Evolutionary conservation across 2,113 vertebrate genomes (phyloP), one percentile per base, ranked within the genome.

Genomic region (Aplodontia rufa): DNA sequence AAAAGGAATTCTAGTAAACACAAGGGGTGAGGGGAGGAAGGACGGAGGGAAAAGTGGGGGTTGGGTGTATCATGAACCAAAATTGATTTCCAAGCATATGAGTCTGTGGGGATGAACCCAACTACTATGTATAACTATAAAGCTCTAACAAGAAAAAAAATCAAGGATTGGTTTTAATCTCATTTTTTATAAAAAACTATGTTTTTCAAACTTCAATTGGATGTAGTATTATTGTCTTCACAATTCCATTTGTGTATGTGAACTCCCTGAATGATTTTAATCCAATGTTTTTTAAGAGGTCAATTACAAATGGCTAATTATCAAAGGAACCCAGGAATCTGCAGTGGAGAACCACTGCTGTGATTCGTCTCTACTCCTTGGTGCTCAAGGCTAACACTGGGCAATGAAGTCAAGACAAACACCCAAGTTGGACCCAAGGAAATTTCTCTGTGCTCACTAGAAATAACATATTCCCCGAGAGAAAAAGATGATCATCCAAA

Each of bases 91-190:
- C n/a, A n/a, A n/a, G n/a, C n/a, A n/a, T n/a, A n/a, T n/a, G n/a
- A n/a, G n/a, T n/a, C n/a, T n/a, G n/a, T n/a, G n/a, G n/a, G n/a
- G n/a, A n/a, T n/a, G n/a, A n/a, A n/a, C n/a, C n/a, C n/a, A n/a
- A n/a, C n/a, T n/a, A n/a, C n/a, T n/a, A n/a, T n/a, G n/a, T n/a
- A n/a, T n/a, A n/a, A n/a, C n/a, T n/a, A n/a, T n/a, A n/a, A n/a
- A n/a, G n/a, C n/a, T n/a, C n/a, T n/a, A n/a, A n/a, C n/a, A n/a
- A n/a, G n/a, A n/a, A n/a, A n/a, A n/a, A n/a, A n/a, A n/a, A n/a
- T n/a, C n/a, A n/a, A n/a, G n/a, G n/a, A n/a, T n/a, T n/a, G n/a
- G 26, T 66, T 91, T 94, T 71, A 97, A 94, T 72, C 32, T 37
- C 45, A 72, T 90, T 92, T 79, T 91, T 76, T 53, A 45, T 47